A percentile compares a stretch with the other conserved stretches of the same genome.
These are phyloP conservation scores for Dromiciops gliroides DNA, from an alignment of 2,113 vertebrate species.

Conservation along the genomic window DNA sequence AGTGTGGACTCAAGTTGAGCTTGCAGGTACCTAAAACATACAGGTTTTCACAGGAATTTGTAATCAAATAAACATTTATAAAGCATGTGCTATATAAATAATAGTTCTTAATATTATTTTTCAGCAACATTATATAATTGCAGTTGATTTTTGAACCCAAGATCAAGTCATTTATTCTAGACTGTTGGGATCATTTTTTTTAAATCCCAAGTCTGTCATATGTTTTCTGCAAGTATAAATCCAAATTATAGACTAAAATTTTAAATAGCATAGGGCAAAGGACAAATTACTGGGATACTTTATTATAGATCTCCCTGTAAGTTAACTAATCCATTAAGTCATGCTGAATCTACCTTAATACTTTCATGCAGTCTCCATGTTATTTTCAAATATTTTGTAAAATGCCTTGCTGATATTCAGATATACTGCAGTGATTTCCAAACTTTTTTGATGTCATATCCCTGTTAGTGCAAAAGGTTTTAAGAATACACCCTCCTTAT, in stretches of 20 bases:
- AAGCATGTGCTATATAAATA: neutral
- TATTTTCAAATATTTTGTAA: neutral
- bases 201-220: neutral
- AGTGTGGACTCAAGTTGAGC: neutral
- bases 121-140: neutral
- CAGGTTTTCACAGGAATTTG: neutral
- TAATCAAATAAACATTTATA: neutral
- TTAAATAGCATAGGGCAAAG: neutral
- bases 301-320: neutral
- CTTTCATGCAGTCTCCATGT: neutral
- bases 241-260: neutral
- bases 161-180: neutral
- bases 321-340: neutral
- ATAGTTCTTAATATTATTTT: neutral
- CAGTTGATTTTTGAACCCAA: neutral
- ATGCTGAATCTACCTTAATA: neutral
- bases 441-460: neutral
- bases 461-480: neutral
- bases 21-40: neutral
- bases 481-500: neutral
- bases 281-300: neutral
- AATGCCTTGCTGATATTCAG: neutral
- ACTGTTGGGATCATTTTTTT: neutral
- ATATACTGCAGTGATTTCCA: neutral
- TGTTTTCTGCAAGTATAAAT: neutral